Evolutionary conservation across 1,140 invertebrate species (phyloP).

Genomic region (Diabrotica virgifera): DNA sequence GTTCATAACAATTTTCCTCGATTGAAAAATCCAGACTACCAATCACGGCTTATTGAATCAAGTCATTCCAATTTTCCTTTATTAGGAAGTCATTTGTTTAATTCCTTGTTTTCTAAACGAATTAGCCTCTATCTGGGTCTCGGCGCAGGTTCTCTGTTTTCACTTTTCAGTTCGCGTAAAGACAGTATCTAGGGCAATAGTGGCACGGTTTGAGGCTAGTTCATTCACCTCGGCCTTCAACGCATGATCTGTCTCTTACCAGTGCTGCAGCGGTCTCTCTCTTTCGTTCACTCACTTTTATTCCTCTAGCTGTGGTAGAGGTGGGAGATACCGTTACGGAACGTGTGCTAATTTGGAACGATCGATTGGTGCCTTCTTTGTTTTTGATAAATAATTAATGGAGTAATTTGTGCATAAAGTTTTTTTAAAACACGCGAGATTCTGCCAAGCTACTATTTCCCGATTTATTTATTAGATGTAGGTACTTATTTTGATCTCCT

Average conservation of each 20-base stretch:
- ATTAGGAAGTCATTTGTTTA: neutral
- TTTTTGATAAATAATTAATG: no score
- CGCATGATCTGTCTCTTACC: constrained; percentile 29
- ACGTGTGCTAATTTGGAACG: neutral
- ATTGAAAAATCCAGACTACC: no score
- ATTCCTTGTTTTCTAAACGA: constrained; percentile 10
- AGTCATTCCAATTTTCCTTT: neutral
- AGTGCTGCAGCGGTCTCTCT: constrained; percentile 21
- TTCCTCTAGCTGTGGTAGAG: constrained; percentile 15
- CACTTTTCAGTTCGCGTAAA: constrained; percentile 39
- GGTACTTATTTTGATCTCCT: no score
- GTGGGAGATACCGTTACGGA: constrained; percentile 1
- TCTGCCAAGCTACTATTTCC: no score
- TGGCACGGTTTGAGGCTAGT: constrained; percentile 41
- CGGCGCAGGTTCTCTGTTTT: constrained; percentile 33
- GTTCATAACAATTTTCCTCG: no score
- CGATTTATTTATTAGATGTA: no score
- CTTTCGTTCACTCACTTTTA: constrained; percentile 33
- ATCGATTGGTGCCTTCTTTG: no score
- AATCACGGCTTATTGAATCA: neutral
- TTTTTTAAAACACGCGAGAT: no score
- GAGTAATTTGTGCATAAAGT: no score
- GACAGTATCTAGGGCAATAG: constrained; percentile 42
- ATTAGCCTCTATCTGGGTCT: constrained; percentile 16
- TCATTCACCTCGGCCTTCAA: constrained; percentile 47